These are phyloP conservation scores for Falco biarmicus DNA, from an alignment of 2,797 vertebrate species.

Conservation along the genomic window DNA sequence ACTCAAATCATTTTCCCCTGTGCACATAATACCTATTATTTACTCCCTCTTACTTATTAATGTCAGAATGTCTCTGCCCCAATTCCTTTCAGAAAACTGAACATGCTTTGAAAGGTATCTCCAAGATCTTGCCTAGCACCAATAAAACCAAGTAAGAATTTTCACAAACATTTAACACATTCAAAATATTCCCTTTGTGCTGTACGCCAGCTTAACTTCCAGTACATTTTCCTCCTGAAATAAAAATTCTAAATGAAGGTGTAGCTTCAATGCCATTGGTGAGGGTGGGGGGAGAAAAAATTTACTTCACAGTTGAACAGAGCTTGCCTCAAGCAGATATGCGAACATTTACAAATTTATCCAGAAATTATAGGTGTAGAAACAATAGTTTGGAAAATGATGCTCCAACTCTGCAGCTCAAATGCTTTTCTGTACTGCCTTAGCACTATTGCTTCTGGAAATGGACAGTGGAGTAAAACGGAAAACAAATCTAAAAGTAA, in stretches of 20 bases:
- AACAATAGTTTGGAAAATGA: background rate
- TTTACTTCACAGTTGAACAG: background rate
- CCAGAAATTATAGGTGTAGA: background rate
- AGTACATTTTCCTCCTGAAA: background rate
- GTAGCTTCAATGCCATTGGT: too few species aligned
- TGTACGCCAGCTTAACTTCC: background rate
- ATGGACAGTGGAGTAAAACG: background rate
- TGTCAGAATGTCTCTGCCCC: background rate
- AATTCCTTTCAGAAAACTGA: background rate
- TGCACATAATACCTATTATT: background rate
- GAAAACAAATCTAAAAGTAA: background rate
- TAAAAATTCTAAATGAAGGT: background rate
- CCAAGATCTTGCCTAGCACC: background rate
- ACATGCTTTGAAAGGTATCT: background rate
- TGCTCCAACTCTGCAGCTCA: background rate
- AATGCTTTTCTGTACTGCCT: background rate
- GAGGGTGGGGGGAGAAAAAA: background rate
- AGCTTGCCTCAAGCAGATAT: background rate
- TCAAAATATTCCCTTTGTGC: background rate
- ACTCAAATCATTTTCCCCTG: background rate
- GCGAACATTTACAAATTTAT: background rate
- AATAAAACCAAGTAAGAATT: background rate
- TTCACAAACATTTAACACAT: background rate
- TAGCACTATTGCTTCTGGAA: background rate
- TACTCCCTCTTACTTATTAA: background rate